Base-by-base conservation (phyloP, 2,797 vertebrate species). In the Anabas testudineus region DNA sequence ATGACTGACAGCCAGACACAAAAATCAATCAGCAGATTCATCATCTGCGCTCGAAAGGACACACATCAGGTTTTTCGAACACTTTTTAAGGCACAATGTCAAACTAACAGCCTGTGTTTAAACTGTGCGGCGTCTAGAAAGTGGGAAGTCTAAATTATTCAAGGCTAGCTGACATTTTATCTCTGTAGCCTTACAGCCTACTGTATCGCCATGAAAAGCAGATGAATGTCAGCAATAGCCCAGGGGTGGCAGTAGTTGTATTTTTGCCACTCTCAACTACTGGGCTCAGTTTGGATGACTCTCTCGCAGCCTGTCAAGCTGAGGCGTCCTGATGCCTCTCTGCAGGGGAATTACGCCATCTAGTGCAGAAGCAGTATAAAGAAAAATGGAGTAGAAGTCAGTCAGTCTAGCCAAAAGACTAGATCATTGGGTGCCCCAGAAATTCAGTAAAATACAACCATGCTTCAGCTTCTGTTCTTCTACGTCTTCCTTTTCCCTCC, bases 331-430 rank as follows among this genome's bases (percentile, higher is more conserved):
- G 0, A 37, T 66, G 49, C 10, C 22, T 61, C 71, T 71, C 15
- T 78, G 75, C 54, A 60, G 82, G 65, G 65, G 71, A 78, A 88
- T 84, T 48, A 8, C 63, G 84, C 90, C 93, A 92, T 87, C 93
- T 92, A 89, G 90, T 88, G 93, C 51, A 34, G 1, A 10, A 26
- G 32, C 3, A 21, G 32, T 9, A 71, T n/a, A 51, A 10, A 49
- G 6, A 10, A 36, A 34, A 62, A 0, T 12, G 43, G 14, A 14
- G 21, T 0, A 19, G 10, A 30, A n/a, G n/a, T n/a, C n/a, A n/a
- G n/a, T n/a, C n/a, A n/a, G n/a, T n/a, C n/a, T n/a, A n/a, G n/a
- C 18, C 24, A 28, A 43, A 21, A 43, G 14, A 7, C 14, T 13
- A 14, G 14, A 5, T 62, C 16, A 5, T 1, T 21, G 42, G 41